Evolutionary conservation across 2,113 vertebrate genomes (phyloP).

Genomic region (Onychostoma macrolepis): DNA sequence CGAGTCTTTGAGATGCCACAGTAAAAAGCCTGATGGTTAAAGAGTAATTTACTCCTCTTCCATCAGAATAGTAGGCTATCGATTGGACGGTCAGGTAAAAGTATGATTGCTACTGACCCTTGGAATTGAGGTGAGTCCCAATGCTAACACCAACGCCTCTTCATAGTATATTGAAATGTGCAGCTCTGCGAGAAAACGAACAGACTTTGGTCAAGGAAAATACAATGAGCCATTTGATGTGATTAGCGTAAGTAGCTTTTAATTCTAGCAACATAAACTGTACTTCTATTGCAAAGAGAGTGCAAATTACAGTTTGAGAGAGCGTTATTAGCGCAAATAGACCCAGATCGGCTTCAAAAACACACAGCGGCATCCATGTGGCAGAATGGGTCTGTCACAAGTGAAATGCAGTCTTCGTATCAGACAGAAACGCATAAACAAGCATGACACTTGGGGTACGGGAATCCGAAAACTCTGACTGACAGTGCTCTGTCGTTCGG

Average conservation of each 20-base stretch:
- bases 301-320: slow-evolving; percentile 48
- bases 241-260: slow-evolving; percentile 25
- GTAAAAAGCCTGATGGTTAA: slow-evolving; percentile 51
- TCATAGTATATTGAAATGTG: slow-evolving; percentile 45
- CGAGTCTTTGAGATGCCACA: slow-evolving; percentile 59
- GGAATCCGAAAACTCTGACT: slow-evolving; percentile 73
- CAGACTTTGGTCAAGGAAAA: neutral
- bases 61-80: slow-evolving; percentile 45
- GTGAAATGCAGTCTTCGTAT: slow-evolving; percentile 70
- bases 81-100: slow-evolving; percentile 58
- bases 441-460: slow-evolving; percentile 71
- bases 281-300: slow-evolving; percentile 16
- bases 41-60: slow-evolving; percentile 62
- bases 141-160: slow-evolving; percentile 58
- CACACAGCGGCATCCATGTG: slow-evolving; percentile 52
- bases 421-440: slow-evolving; percentile 71
- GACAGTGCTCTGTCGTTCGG: slow-evolving; percentile 77
- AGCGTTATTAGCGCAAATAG: slow-evolving; percentile 41
- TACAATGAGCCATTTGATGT: neutral
- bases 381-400: slow-evolving; percentile 67
- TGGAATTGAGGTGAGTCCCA: slow-evolving; percentile 59
- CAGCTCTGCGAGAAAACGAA: neutral
- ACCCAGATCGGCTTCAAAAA: slow-evolving; percentile 24
- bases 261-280: slow-evolving; percentile 34
- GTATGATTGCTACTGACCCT: slow-evolving; percentile 61